Evolutionary conservation across 1,140 invertebrate genomes (phyloP), one percentile per base, ranked within the genome.

Genomic region (Drosophila virilis): DNA sequence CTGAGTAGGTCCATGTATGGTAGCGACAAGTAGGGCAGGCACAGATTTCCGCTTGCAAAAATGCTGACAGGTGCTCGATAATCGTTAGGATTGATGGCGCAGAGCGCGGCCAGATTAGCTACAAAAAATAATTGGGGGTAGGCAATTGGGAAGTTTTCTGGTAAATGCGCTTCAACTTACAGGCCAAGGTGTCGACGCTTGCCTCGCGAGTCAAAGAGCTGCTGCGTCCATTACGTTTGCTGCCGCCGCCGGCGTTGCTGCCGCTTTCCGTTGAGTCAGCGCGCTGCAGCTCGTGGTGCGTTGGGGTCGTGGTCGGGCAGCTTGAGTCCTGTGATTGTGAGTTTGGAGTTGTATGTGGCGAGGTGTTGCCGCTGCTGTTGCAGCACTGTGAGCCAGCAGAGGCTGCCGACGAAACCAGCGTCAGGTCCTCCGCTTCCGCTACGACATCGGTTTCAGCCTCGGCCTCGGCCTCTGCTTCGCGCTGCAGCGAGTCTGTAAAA

Each of bases 1-100:
- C 95, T 95, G 32, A 99, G 92, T 46, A 99, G 93, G 93, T 99
- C 98, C 93, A 99, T 95, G 92, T 98, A 99, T 77, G 98, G 97
- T 46, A 99, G 93, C 5, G 98, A 99, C 55, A 99, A 93, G 93
- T 99, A 99, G 37, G 99, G 98, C 92, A 99, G 95, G 92, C 98
- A 99, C 8, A 99, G 94, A 90, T 97, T 97, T 42, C 98, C 98
- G 95, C 98, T 97, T 33, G 96, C 96, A 93, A 99, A 99, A 57
- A 99, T 94, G 70, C 95, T 94, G 13, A 99, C 93, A 2, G 98
- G 98, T 78, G 98, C 95, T 12, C 97, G 98, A 93, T 96, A 98
- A 28, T 96, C 94, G 43, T 95, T 93, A 45, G 95, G 94, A 91
- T 95, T 95, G 38, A 96, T 82, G 0, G 80, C 58, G 37, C 80